Conservation (phyloP, 2,888 invertebrate genomes). For the Branchipolynoe longqiensis region DNA sequence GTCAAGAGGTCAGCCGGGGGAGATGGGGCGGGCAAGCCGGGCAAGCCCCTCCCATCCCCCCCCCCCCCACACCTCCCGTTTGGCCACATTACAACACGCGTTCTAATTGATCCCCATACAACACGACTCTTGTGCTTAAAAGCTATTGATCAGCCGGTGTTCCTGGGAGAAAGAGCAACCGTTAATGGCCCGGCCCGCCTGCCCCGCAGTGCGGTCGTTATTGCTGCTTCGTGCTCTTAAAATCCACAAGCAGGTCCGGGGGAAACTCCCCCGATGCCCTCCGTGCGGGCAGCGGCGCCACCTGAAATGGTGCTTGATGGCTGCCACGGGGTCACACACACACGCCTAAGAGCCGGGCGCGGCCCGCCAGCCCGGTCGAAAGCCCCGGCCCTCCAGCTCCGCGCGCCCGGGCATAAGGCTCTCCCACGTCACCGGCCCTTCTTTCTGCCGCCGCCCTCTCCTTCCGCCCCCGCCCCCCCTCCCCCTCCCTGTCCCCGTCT, state of each 20-base stretch:
- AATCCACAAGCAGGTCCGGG: constrained; percentile 40
- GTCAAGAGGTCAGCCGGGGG: constrained; percentile 34
- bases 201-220: constrained; percentile 40
- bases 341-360: neutral
- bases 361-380: neutral
- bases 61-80: no score
- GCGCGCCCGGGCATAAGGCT: no score
- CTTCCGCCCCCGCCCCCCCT: neutral
- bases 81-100: constrained; percentile 8
- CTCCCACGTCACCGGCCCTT: no score
- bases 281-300: neutral
- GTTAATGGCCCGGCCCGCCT: constrained; percentile 35
- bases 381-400: neutral
- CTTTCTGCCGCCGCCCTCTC: neutral
- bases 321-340: constrained; percentile 30
- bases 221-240: constrained; percentile 43
- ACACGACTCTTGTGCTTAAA: constrained; percentile 57
- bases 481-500: neutral
- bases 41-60: no score
- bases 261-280: neutral
- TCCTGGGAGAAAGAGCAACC: constrained; percentile 57
- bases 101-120: constrained; percentile 56
- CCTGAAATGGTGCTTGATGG: constrained; percentile 45
- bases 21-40: constrained; percentile 12
- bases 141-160: constrained; percentile 47